Evolutionary conservation across 2,888 invertebrate species (phyloP).

Genomic region (Aspidapion aeneum): DNA sequence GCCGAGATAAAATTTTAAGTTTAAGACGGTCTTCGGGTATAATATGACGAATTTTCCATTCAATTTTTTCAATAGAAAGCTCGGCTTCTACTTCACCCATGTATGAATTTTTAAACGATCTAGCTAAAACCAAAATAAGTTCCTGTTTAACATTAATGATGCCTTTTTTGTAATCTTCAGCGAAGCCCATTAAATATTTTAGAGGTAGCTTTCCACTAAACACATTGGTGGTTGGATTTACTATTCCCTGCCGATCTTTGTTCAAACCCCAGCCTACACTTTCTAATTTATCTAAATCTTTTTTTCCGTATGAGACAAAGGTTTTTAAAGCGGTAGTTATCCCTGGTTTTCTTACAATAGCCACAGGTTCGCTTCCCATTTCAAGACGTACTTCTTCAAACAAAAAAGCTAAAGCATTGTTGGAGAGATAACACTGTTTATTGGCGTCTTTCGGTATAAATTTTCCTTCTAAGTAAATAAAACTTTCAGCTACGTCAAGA

Average conservation of each 20-base stretch:
- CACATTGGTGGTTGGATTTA: not conserved
- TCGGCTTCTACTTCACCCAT: not conserved
- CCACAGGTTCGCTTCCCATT: constrained; percentile 9
- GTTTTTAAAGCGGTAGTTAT: constrained; percentile 6
- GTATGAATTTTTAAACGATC: constrained; percentile 7
- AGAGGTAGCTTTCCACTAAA: constrained; percentile 10
- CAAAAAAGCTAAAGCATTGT: constrained; percentile 4
- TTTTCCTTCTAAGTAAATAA: constrained; percentile 11
- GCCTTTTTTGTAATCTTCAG: constrained; percentile 8
- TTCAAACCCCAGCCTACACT: constrained; percentile 6
- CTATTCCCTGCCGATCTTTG: constrained; percentile 1
- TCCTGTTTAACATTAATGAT: constrained; percentile 11
- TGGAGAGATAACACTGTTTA: constrained; percentile 7
- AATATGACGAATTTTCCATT: constrained; percentile 6
- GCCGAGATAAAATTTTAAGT: not conserved
- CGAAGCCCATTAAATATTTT: constrained; percentile 16
- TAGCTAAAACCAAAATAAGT: constrained; percentile 3
- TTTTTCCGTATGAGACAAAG: not conserved
- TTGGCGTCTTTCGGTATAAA: constrained; percentile 7
- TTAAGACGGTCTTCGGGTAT: not conserved
- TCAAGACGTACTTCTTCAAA: constrained; percentile 14
- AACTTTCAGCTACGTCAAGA: constrained; percentile 14
- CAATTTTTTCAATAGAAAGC: not conserved
- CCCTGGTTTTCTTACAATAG: constrained; percentile 4
- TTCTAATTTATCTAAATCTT: not conserved